Evolutionary conservation across 2,113 vertebrate genomes (phyloP), one percentile per base, ranked within the genome.

Genomic region (Sitta europaea): DNA sequence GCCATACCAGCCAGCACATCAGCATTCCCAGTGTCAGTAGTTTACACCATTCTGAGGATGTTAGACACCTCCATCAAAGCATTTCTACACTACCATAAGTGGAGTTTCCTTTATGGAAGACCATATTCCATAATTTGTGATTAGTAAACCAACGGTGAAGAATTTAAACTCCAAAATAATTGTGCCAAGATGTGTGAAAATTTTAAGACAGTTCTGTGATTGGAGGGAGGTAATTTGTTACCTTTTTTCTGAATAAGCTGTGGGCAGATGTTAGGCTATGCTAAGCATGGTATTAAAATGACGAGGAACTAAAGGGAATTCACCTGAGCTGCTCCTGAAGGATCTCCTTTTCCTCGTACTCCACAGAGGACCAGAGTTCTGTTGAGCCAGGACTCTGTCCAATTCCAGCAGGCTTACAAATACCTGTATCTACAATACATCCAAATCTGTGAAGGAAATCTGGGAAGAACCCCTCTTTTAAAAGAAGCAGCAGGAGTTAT

Each of bases 371-470:
- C 22, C 27, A n/a, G 40, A n/a, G 7, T 28, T 18, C 38, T 7
- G 11, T 53, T 51, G 25, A 72, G 25, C n/a, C 14, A 57, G 36
- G 29, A 31, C 43, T 53, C 22, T 48, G 47, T 25, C 42, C 31
- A 4, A 1, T 51, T 42, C 19, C 27, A 40, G n/a, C 58, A 57
- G n/a, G 42, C 24, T 78, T 78, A 15, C 36, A 65, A 35, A 14
- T 23, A 12, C 29, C 45, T 38, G n/a, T n/a, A n/a, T n/a, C n/a
- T n/a, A n/a, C n/a, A n/a, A n/a, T 20, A 13, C 0, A 0, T 58
- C 14, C 16, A n/a, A 35, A 43, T 45, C 45, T 23, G 16, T 5
- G 31, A 76, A 40, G 22, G 17, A 70, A 54, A 58, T 65, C 54
- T 63, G 22, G 11, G 2, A 70, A 76, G 53, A 70, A 40, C 62